These are phyloP conservation scores for Notechis scutatus DNA, from an alignment of 2,113 vertebrate genomes.

Conservation along the genomic window DNA sequence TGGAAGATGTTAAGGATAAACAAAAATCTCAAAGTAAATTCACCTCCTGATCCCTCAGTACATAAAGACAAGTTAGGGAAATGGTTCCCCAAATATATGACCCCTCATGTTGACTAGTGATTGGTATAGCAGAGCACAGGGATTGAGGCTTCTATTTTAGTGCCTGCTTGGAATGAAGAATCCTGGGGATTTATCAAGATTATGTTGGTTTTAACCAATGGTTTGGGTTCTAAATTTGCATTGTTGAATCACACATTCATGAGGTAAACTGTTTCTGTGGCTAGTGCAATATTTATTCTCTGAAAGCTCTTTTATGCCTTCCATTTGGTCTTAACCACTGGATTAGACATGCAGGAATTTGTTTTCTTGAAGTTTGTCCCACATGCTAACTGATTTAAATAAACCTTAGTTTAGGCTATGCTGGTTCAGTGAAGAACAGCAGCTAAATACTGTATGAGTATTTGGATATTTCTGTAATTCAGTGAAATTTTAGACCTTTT, in stretches of 20 bases:
- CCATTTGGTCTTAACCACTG: not conserved
- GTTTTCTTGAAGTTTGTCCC: not conserved
- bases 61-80: not conserved
- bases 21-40: not conserved
- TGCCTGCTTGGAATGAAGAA: not conserved
- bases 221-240: not conserved
- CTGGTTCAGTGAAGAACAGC: not conserved
- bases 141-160: not conserved
- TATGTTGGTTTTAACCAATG: not conserved
- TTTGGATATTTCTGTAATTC: not conserved
- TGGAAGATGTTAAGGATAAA: not conserved
- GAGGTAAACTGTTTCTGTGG: not conserved
- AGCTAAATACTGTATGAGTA: not conserved
- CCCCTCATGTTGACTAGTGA: not conserved
- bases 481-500: not conserved
- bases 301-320: not conserved
- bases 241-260: not conserved
- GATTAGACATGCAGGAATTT: not conserved
- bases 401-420: not conserved
- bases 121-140: not conserved
- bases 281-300: not conserved
- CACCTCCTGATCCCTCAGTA: not conserved
- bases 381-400: not conserved
- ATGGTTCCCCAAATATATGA: not conserved
- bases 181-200: not conserved